Evolutionary conservation across 2,888 invertebrate genomes (phyloP).

Genomic region (Empis livida): DNA sequence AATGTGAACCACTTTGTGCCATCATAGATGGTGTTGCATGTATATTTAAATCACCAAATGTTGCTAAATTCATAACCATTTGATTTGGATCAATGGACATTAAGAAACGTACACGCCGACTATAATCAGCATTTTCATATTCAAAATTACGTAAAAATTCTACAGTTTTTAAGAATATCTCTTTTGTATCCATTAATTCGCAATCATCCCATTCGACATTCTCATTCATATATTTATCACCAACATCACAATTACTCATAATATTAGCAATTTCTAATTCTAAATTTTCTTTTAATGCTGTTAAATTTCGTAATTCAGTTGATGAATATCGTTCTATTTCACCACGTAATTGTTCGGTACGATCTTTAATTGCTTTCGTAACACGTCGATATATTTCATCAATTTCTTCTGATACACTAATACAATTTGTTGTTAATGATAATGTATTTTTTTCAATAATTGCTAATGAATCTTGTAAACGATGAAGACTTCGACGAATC

Average conservation of each 20-base stretch:
- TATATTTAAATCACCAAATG: slow-evolving; percentile 82
- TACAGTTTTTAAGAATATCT: slow-evolving; percentile 89
- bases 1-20: slow-evolving; percentile 36
- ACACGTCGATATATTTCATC: slow-evolving; percentile 83
- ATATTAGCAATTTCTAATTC: slow-evolving; percentile 92
- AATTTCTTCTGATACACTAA: slow-evolving; percentile 83
- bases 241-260: slow-evolving; percentile 90
- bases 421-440: slow-evolving; percentile 78
- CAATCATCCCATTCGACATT: slow-evolving; percentile 86
- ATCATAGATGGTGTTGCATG: slow-evolving; percentile 41
- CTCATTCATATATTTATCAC: slow-evolving; percentile 87
- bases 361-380: slow-evolving; percentile 78
- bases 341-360: slow-evolving; percentile 71
- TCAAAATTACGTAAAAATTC: slow-evolving; percentile 92
- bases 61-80: slow-evolving; percentile 73
- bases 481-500: slow-evolving; percentile 74
- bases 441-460: slow-evolving; percentile 80
- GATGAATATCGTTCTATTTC: slow-evolving; percentile 88
- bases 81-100: slow-evolving; percentile 89
- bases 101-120: slow-evolving; percentile 69
- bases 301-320: slow-evolving; percentile 74
- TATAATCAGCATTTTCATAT: slow-evolving; percentile 83
- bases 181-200: slow-evolving; percentile 88
- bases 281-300: slow-evolving; percentile 81
- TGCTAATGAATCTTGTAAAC: slow-evolving; percentile 73